Evolutionary conservation across 2,888 invertebrate genomes (phyloP), one percentile per base, ranked within the genome.

Genomic region (Coenonympha arcania): DNA sequence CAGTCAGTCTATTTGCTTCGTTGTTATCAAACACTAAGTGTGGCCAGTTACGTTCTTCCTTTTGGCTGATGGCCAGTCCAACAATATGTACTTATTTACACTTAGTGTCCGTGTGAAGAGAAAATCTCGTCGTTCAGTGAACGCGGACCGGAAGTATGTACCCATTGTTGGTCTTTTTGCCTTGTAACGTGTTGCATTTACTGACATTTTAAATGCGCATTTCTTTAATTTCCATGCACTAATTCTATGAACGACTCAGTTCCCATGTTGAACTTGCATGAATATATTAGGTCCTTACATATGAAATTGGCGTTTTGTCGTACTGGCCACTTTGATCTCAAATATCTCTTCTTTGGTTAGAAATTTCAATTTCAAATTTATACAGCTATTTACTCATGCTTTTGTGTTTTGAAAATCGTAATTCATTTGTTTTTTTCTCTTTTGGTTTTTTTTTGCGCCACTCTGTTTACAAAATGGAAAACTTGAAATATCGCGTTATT

Each of bases 101-200:
- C 50, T 40, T 44, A 69, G 68, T 64, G 57, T 59, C 55, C 66
- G 60, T 62, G 66, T 60, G 62, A 62, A 63, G 57, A 55, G 52
- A 54, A 63, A 65, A 57, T 63, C 63, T 34, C 47, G 46, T 30
- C 45, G 52, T 45, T 52, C 53, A 34, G 46, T 55, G 54, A 54
- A 54, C 59, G 54, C 54, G 65, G 68, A 61, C 74, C 76, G 78
- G 81, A 81, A 79, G 79, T 71, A 68, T 73, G 73, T 71, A 71
- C 68, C 71, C 74, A 80, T 81, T 82, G 80, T 81, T 61, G 66
- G 62, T 61, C 68, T 73, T 79, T 79, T 78, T 62, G 53, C 78
- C 66, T 68, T 59, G 57, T 53, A 63, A 54, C 59, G 58, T 63
- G 64, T 61, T 60, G 62, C 64, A 63, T 64, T 63, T 59, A 57